Evolutionary conservation across 2,113 vertebrate genomes (phyloP), one percentile per base, ranked within the genome.

Genomic region (Sorex araneus): DNA sequence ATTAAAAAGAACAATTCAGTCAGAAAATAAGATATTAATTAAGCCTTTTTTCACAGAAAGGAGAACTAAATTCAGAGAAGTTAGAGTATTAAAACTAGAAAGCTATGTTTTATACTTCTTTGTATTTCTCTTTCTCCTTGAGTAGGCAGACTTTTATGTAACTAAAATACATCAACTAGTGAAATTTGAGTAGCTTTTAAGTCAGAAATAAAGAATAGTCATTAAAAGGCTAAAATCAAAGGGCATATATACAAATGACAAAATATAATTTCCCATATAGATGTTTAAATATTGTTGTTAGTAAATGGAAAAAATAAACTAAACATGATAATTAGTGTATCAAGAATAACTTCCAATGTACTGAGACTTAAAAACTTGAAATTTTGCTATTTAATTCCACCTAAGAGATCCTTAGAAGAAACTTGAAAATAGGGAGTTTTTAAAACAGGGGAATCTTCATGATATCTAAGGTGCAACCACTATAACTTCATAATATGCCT

Each of bases 251-350:
- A 60, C 28, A 85, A 84, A 89, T 30, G 18, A 4, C 67, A 64
- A 70, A 45, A 78, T 67, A 81, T 54, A 7, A 8, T 89, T 94
- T 86, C 8, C 32, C 7, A 6, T 2, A 15, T 93, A 73, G 57
- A 34, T 47, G 32, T 74, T 94, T 77, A 40, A 40, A 45, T 1
- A 80, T 1, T 71, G 9, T 71, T 18, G 27, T 11, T 94, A 60
- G 18, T 47, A 93, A 85, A 64, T 84, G 30, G 83, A 69, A 94
- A 88, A 88, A 63, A 12, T n/a, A 70, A 92, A 64, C 9, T 50
- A 43, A 19, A 47, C 66, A 40, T 13, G 12, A 19, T 91, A 54
- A 63, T 28, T 79, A 34, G 79, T 27, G 7, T 75, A 43, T 28
- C 5, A 75, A 34, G 81, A 85, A 71, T 67, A 36, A 78, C 3